Evolutionary conservation across 2,888 invertebrate genomes (phyloP).

Genomic region (Drosophila leonis): DNA sequence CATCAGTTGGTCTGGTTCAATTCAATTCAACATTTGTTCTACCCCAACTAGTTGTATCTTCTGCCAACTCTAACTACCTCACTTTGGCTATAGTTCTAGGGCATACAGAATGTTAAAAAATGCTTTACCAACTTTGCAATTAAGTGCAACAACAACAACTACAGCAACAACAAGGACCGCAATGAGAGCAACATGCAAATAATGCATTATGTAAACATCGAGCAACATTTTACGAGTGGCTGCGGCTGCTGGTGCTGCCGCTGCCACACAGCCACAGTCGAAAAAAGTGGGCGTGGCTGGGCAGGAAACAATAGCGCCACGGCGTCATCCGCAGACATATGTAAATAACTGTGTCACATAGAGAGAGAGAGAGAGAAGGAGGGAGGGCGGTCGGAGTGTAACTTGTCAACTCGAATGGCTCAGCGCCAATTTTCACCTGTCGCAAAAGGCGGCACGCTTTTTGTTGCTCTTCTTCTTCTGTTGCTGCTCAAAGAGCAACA

Average conservation of each 20-base stretch:
- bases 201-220: slow-evolving; percentile 66
- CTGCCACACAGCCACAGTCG: neutral
- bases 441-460: slow-evolving; percentile 37
- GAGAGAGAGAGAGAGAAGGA: neutral
- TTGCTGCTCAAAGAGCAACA: slow-evolving; percentile 11
- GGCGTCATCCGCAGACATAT: slow-evolving; percentile 71
- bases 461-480: slow-evolving; percentile 12
- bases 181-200: slow-evolving; percentile 52
- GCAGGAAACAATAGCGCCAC: slow-evolving; percentile 58
- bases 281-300: slow-evolving; percentile 1
- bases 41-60: neutral
- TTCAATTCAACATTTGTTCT: neutral
- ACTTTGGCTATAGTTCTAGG: neutral
- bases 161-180: slow-evolving; percentile 26
- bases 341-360: slow-evolving; percentile 59
- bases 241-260: slow-evolving; percentile 8
- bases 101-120: slow-evolving; percentile 43
- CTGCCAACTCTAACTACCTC: no score
- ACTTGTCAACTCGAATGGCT: slow-evolving; percentile 66
- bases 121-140: slow-evolving; percentile 57
- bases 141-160: slow-evolving; percentile 52
- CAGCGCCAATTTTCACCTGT: slow-evolving; percentile 71
- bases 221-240: slow-evolving; percentile 56
- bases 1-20: neutral
- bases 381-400: neutral